Evolutionary conservation across 92 coral and sea anemone genomes (phyloP).

Genomic region (Zoanthus sansibaricus): DNA sequence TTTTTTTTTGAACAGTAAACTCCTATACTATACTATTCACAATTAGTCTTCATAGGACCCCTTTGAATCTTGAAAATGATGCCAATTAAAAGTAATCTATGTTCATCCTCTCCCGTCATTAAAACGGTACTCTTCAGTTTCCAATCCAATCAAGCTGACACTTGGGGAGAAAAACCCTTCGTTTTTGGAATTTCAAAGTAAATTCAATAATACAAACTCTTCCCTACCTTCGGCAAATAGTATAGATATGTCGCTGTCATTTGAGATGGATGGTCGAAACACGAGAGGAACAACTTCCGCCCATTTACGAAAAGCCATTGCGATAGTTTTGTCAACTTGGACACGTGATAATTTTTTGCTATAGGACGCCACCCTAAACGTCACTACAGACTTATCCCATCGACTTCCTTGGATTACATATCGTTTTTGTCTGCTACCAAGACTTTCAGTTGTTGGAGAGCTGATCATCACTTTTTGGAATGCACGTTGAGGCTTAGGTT

Average conservation of each 20-base stretch:
- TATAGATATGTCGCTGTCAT: background rate
- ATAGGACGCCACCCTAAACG: background rate
- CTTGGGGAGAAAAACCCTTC: too few species aligned
- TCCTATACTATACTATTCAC: too few species aligned
- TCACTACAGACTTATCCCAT: background rate
- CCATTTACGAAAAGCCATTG: background rate
- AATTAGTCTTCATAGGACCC: too few species aligned
- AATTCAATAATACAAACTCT: too few species aligned
- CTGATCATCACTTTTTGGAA: background rate
- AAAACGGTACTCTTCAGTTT: too few species aligned
- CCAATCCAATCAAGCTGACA: too few species aligned
- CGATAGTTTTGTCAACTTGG: background rate
- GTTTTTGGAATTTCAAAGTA: too few species aligned
- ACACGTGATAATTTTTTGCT: background rate
- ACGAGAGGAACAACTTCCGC: background rate
- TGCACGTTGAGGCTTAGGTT: background rate
- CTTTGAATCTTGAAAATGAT: too few species aligned
- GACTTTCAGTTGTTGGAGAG: background rate
- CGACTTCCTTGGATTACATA: background rate
- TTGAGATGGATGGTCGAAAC: background rate
- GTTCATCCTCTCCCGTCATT: too few species aligned
- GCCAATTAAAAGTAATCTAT: too few species aligned
- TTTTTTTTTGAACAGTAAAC: too few species aligned
- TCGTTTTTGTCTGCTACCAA: background rate
- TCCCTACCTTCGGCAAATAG: background rate